Conservation (phyloP, 2,113 vertebrate species). For the Suricata suricatta region DNA sequence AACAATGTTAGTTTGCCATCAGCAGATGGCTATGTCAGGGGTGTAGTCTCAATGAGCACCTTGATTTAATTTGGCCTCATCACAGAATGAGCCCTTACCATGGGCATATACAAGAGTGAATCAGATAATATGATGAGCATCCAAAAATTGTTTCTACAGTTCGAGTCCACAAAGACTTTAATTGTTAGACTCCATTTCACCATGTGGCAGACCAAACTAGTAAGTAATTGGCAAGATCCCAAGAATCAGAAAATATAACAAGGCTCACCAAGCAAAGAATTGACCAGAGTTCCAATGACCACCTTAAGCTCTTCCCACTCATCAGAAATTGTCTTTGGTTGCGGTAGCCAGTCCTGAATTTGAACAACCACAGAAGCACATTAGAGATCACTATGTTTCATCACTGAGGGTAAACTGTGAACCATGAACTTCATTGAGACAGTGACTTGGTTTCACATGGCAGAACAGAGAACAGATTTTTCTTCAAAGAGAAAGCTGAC, state of each 20-base stretch:
- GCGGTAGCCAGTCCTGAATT: background rate
- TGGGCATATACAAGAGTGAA: background rate
- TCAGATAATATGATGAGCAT: background rate
- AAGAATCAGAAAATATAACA: background rate
- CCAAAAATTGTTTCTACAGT: background rate
- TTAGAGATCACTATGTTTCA: background rate
- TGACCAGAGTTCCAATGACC: background rate
- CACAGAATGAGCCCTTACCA: background rate
- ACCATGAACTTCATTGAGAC: background rate
- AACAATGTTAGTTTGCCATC: background rate
- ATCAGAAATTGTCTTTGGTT: background rate
- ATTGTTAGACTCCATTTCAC: background rate
- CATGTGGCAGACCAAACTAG: background rate
- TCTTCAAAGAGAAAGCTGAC: background rate
- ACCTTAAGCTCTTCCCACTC: background rate
- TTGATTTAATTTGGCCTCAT: background rate
- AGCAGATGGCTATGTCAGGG: background rate
- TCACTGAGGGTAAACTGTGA: background rate
- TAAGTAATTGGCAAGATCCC: background rate
- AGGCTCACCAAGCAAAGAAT: background rate
- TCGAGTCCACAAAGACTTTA: background rate
- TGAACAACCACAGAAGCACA: background rate
- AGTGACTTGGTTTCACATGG: background rate
- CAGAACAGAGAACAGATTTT: background rate
- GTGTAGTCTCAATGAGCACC: background rate